Conservation (phyloP, 1,140 invertebrate species). For the Drosophila sucinea region DNA sequence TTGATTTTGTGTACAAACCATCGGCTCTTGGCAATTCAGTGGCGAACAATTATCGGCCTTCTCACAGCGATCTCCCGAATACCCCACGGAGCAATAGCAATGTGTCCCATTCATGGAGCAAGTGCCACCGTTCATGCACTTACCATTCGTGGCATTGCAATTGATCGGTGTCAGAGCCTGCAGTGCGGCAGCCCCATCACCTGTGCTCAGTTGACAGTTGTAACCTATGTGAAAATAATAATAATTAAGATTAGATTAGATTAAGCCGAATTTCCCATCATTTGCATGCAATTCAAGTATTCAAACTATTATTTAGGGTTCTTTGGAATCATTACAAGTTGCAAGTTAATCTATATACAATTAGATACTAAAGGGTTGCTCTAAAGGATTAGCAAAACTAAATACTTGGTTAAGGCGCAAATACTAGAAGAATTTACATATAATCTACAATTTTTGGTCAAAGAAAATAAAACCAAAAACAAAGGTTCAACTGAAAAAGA, state of each 20-base stretch:
- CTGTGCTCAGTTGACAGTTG: slow-evolving; percentile 71
- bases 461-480: too few relatives aligned
- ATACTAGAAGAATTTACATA: too few relatives aligned
- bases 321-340: slow-evolving; percentile 5
- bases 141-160: slow-evolving; percentile 81
- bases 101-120: slow-evolving; percentile 89
- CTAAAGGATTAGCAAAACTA: slow-evolving; percentile 38
- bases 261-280: not conserved
- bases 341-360: slow-evolving; percentile 53
- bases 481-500: too few relatives aligned
- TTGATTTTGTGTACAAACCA: slow-evolving; percentile 87
- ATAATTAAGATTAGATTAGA: slow-evolving; percentile 4
- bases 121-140: slow-evolving; percentile 89
- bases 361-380: slow-evolving; percentile 53
- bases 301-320: not conserved
- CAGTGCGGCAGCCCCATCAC: slow-evolving; percentile 52
- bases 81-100: slow-evolving; percentile 90
- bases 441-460: too few relatives aligned
- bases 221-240: slow-evolving; percentile 51
- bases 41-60: slow-evolving; percentile 87
- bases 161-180: slow-evolving; percentile 65
- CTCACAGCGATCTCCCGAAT: slow-evolving; percentile 91
- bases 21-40: slow-evolving; percentile 83
- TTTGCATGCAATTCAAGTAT: slow-evolving; percentile 1
- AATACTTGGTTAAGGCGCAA: not conserved